Evolutionary conservation across 2,113 vertebrate genomes (phyloP).

Genomic region (Apteryx owenii): DNA sequence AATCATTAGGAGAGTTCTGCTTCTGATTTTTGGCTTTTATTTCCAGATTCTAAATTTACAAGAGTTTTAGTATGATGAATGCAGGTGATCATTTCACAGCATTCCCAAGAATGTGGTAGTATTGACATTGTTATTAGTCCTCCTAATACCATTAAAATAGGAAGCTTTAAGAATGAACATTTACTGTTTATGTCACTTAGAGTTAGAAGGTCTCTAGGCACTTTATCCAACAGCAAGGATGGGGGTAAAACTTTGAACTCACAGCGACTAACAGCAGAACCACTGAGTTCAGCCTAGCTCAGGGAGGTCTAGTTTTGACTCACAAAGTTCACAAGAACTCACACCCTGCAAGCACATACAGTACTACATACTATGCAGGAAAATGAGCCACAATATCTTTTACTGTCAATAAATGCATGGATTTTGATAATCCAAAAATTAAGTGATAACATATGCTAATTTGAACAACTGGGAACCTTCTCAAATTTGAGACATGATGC

Average conservation of each 20-base stretch:
- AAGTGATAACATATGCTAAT: neutral
- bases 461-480: neutral
- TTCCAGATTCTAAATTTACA: neutral
- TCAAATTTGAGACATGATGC: neutral
- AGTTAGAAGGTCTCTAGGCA: neutral
- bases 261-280: neutral
- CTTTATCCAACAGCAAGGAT: neutral
- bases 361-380: neutral
- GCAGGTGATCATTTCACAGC: neutral
- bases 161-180: neutral
- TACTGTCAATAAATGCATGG: neutral
- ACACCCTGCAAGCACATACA: neutral
- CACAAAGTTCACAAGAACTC: neutral
- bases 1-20: conserved; percentile 73
- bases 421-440: neutral
- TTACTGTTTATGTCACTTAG: neutral
- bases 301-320: neutral
- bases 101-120: neutral
- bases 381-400: neutral
- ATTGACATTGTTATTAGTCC: neutral
- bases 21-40: conserved; percentile 64
- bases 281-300: neutral
- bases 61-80: neutral
- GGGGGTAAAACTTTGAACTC: neutral
- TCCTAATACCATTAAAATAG: neutral